Conservation (phyloP, 2,888 invertebrate genomes). For the Smittia aterrima region DNA sequence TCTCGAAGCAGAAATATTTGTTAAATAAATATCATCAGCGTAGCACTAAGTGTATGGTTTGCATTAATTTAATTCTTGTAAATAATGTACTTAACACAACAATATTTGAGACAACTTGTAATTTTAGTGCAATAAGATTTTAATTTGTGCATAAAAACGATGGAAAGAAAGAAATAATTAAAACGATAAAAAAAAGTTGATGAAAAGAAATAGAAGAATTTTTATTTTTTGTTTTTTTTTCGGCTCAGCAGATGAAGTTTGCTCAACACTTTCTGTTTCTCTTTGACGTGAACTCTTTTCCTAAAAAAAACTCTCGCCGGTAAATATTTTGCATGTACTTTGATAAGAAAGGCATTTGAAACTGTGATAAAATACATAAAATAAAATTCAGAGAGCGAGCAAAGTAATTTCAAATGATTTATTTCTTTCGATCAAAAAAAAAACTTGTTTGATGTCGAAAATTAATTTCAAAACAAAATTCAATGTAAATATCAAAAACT, state of each 20-base stretch:
- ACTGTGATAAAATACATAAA: slow-evolving; percentile 37
- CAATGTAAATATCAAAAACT: background rate
- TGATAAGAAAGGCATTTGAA: slow-evolving; percentile 36
- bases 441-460: background rate
- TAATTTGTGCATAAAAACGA: background rate
- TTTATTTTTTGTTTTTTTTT: background rate
- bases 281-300: background rate
- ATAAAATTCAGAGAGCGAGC: background rate
- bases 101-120: background rate
- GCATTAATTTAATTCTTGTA: slow-evolving; percentile 4
- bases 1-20: too few relatives aligned
- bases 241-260: too few relatives aligned
- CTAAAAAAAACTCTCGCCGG: too few relatives aligned
- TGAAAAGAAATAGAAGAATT: background rate
- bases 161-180: background rate
- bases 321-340: slow-evolving; percentile 1
- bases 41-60: background rate
- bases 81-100: slow-evolving; percentile 16
- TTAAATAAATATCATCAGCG: background rate
- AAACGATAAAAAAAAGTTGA: background rate
- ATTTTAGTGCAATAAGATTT: slow-evolving; percentile 11
- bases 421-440: background rate
- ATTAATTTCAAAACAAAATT: too few relatives aligned
- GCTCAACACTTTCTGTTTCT: too few relatives aligned
- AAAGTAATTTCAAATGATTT: background rate